Evolutionary conservation across 2,888 invertebrate genomes (phyloP).

Genomic region (Helobdella robusta): DNA sequence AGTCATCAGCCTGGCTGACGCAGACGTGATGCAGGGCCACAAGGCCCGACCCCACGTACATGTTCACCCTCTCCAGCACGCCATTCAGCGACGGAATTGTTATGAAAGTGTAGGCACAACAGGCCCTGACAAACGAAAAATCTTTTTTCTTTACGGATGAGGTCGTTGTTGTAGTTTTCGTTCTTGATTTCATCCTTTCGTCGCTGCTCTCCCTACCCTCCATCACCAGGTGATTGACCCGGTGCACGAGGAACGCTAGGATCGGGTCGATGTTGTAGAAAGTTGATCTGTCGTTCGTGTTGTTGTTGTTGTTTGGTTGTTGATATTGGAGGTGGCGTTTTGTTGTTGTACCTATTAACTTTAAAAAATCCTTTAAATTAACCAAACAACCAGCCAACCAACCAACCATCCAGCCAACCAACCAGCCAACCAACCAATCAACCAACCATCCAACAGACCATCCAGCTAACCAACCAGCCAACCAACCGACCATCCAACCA

Average conservation of each 20-base stretch:
- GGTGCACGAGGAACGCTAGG: constrained; percentile 73
- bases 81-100: constrained; percentile 85
- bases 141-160: not conserved
- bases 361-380: not conserved
- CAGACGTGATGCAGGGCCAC: constrained; percentile 80
- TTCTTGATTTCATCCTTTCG: not conserved
- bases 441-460: no score
- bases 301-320: no score
- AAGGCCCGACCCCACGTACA: constrained; percentile 78
- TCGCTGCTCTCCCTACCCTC: constrained; percentile 47
- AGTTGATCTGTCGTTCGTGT: constrained; percentile 53
- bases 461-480: no score
- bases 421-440: no score
- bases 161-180: not conserved
- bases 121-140: constrained; percentile 56
- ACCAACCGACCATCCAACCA: no score
- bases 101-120: constrained; percentile 87
- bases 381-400: no score
- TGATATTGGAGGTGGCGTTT: no score
- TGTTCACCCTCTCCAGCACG: constrained; percentile 66
- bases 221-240: constrained; percentile 68
- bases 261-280: constrained; percentile 84
- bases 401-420: no score
- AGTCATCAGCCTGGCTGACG: constrained; percentile 88
- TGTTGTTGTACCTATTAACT: no score